phyloP scores from a whole-genome alignment of 2,888 invertebrate species.

The Dasysyrphus albostriatus region DNA sequence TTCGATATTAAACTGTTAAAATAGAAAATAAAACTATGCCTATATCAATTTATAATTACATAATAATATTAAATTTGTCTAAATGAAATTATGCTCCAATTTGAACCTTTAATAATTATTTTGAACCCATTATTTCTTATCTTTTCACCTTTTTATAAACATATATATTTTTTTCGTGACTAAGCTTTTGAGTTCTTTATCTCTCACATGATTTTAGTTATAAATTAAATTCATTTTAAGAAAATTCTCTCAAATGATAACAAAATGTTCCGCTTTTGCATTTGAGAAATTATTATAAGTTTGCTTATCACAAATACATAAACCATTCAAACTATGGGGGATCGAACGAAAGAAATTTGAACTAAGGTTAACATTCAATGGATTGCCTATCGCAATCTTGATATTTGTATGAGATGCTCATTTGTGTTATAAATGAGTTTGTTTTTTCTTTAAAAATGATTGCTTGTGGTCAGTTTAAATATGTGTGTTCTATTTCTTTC shows the following conservation, averaged over 20 bases:
- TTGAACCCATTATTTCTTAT: not conserved
- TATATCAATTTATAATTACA: no score
- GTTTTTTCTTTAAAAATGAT: no score
- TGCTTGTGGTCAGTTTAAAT: not conserved
- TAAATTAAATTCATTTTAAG: not conserved
- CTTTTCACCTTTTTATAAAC: not conserved
- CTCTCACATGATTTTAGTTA: not conserved
- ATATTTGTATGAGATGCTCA: not conserved
- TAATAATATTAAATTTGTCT: not conserved
- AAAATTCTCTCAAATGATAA: not conserved
- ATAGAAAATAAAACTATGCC: no score
- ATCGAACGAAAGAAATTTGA: not conserved
- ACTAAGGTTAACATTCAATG: not conserved
- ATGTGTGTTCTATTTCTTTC: not conserved
- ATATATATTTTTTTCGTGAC: not conserved
- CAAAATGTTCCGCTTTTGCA: not conserved
- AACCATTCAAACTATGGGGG: not conserved
- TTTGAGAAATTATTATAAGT: no score
- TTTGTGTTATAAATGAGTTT: not conserved
- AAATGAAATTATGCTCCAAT: not conserved
- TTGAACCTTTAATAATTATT: not conserved
- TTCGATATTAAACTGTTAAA: no score
- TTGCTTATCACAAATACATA: not conserved
- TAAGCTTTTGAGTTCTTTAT: not conserved
- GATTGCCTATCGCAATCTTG: not conserved